Evolutionary conservation across 2,888 invertebrate species (phyloP).

Genomic region (Cerastis rubricosa): DNA sequence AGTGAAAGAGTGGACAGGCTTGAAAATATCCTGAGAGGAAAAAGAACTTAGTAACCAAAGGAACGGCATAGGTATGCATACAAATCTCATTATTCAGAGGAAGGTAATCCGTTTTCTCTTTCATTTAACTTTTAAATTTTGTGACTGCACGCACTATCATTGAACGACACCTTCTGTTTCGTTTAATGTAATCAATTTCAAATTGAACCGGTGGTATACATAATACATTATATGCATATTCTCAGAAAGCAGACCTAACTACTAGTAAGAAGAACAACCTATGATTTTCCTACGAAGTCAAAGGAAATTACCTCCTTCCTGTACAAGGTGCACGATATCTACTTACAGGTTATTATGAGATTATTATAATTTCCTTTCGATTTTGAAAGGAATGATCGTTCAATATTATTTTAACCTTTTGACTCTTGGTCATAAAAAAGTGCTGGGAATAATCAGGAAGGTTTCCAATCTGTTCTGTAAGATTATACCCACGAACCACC

Average conservation of each 20-base stretch:
- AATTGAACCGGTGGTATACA: constrained; percentile 14
- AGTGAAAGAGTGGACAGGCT: not conserved
- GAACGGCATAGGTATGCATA: constrained; percentile 22
- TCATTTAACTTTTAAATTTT: constrained; percentile 60
- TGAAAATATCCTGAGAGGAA: not conserved
- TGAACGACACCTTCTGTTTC: constrained; percentile 31
- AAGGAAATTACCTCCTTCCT: not conserved
- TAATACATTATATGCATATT: not conserved
- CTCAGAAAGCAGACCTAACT: not conserved
- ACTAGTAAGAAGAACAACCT: not conserved
- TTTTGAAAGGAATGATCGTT: not conserved
- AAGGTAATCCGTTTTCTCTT: constrained; percentile 61
- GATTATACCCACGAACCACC: not conserved
- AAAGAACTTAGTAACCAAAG: constrained; percentile 27
- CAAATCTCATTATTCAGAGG: constrained; percentile 26
- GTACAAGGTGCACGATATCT: not conserved
- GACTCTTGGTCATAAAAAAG: not conserved
- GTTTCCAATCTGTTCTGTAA: not conserved
- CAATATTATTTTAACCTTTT: not conserved
- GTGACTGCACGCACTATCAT: constrained; percentile 26
- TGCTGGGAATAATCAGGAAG: not conserved
- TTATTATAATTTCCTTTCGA: not conserved
- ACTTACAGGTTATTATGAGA: not conserved
- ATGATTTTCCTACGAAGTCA: not conserved
- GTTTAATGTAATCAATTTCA: constrained; percentile 34